Base-by-base conservation (phyloP, 2,888 invertebrate genomes). In the Taenaris catops region DNA sequence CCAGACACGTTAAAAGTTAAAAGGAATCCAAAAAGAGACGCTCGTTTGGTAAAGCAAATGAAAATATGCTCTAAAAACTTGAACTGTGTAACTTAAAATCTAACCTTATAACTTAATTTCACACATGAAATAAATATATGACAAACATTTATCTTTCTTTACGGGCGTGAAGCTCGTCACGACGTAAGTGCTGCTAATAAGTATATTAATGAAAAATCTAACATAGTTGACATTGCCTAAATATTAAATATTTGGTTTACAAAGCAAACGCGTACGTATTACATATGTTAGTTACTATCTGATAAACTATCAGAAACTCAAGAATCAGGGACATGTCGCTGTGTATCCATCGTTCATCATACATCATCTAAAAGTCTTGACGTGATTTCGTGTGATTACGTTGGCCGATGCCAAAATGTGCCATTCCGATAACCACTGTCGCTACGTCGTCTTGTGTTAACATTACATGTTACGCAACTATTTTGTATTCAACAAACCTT, bases 311-410 rank as follows among this genome's bases (percentile, higher is more conserved):
- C 69, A 54, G 38, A 49, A 55, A 62, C 56, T 58, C 38, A 46
- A 54, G 57, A 61, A 62, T 61, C 63, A 52, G 53, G 55, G 50
- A 48, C 59, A 41, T 56, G 57, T 63, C 56, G 46, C 52, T 44
- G 57, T 81, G 63, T 53, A 80, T n/a, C 78, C 76, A 81, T 78
- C 70, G 71, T 84, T 79, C 76, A 81, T 78, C 70, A 71, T 83
- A 60, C 73, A 83, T 84, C 83, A 80, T 63, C 59, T 38, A 32
- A 41, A 55, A 63, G 59, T 63, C 63, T 75, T 71, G 75, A 74
- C 80, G 66, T 61, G 58, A 52, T 54, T 59, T 49, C 44, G 33
- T 51, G 50, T 49, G 42, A 53, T n/a, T n/a, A n/a, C n/a, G n/a
- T n/a, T n/a, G n/a, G n/a, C n/a, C n/a, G 44, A 42, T 46, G 46